These are phyloP conservation scores for Falco berigora DNA, from an alignment of 2,797 vertebrate genomes.

Conservation along the genomic window DNA sequence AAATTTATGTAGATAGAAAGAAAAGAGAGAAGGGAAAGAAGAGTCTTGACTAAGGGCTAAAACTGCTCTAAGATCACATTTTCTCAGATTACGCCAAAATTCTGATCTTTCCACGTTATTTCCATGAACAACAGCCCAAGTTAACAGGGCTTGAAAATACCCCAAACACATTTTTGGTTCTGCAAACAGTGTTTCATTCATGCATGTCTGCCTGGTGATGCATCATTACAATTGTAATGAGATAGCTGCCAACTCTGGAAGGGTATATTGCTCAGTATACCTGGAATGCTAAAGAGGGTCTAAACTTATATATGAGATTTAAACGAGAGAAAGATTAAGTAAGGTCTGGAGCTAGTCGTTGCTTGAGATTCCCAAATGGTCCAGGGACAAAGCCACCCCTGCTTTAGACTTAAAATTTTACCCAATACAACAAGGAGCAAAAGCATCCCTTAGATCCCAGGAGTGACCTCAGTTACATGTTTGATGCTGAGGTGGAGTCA, in stretches of 20 bases:
- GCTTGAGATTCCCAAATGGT: background rate
- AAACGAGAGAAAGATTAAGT: background rate
- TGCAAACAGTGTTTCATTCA: background rate
- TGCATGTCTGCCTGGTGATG: background rate
- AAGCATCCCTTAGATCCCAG: background rate
- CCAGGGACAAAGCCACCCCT: background rate
- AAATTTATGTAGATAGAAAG: background rate
- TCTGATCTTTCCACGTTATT: background rate
- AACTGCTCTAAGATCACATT: rapidly evolving
- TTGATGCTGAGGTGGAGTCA: background rate
- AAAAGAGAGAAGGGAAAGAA: background rate
- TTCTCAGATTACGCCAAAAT: background rate
- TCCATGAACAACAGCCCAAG: background rate
- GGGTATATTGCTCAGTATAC: background rate
- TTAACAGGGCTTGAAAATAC: constrained; percentile 6
- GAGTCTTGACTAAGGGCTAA: background rate
- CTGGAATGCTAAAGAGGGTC: background rate
- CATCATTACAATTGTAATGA: background rate
- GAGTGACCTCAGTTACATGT: background rate
- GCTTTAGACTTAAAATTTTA: background rate
- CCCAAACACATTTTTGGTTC: constrained; percentile 2
- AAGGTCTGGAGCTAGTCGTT: background rate
- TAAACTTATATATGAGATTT: background rate
- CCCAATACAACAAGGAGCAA: background rate
- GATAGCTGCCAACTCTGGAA: background rate